These are phyloP conservation scores for Plectrocnemia conspersa DNA, from an alignment of 1,140 invertebrate genomes.

Conservation along the genomic window DNA sequence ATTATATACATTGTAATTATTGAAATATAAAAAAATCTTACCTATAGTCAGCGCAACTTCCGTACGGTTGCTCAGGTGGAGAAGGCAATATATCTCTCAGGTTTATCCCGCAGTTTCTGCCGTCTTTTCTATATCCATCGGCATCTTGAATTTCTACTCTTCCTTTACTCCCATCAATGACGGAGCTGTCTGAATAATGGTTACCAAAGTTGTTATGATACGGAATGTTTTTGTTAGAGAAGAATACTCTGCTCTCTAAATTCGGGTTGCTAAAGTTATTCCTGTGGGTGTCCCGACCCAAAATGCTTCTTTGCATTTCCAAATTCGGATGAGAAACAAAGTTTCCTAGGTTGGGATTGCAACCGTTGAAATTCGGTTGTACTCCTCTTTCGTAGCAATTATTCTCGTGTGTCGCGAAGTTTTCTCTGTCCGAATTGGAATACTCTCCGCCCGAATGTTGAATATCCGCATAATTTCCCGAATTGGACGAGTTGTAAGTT, in stretches of 20 bases:
- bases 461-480: conserved; percentile 35
- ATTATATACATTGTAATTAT: background rate
- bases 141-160: conserved; percentile 12
- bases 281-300: conserved; percentile 18
- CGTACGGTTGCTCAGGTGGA: conserved; percentile 34
- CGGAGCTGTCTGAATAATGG: conserved; percentile 34
- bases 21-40: conserved; percentile 7
- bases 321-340: conserved; percentile 34
- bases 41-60: conserved; percentile 33
- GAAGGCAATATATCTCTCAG: conserved; percentile 34
- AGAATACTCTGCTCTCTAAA: conserved; percentile 22
- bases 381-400: conserved; percentile 29
- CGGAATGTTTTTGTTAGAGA: conserved; percentile 8
- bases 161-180: conserved; percentile 9
- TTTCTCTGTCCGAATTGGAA: conserved; percentile 24
- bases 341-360: conserved; percentile 21
- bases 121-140: conserved; percentile 27
- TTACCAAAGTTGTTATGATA: conserved; percentile 25
- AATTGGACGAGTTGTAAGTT: conserved; percentile 35
- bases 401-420: conserved; percentile 27
- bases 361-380: conserved; percentile 7
- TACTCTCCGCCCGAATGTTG: conserved; percentile 20
- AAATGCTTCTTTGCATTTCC: conserved; percentile 27
- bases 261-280: conserved; percentile 34
- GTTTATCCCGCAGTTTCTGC: conserved; percentile 33